These are phyloP conservation scores for Zhengitettix transpicula DNA, from an alignment of 2,888 invertebrate species.

Conservation along the genomic window DNA sequence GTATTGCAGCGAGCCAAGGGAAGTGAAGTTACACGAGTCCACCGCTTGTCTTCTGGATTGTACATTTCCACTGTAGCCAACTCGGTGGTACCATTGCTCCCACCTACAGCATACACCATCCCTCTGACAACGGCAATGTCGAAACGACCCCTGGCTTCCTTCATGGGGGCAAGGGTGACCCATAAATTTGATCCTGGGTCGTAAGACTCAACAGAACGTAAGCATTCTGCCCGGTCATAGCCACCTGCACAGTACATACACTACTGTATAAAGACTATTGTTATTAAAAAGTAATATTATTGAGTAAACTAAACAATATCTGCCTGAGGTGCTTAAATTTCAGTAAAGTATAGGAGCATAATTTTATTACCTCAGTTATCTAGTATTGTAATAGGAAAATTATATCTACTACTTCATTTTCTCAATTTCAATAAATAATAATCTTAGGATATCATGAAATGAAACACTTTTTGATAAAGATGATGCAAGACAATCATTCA, in stretches of 20 bases:
- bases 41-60: constrained; percentile 32
- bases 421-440: no score
- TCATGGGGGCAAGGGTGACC: constrained; percentile 51
- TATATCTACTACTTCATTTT: no score
- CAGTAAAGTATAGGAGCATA: no score
- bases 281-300: no score
- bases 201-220: constrained; percentile 59
- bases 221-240: constrained; percentile 71
- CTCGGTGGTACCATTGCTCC: constrained; percentile 69
- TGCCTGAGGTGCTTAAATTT: no score
- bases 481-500: no score
- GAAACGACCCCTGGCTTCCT: constrained; percentile 59
- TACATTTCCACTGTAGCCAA: constrained; percentile 52
- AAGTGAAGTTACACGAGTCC: constrained; percentile 35
- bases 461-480: not conserved
- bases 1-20: constrained; percentile 50
- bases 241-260: constrained; percentile 33
- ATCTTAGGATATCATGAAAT: not conserved
- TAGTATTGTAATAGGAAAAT: no score
- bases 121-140: constrained; percentile 51
- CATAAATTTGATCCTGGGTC: constrained; percentile 52
- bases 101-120: constrained; percentile 62
- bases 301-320: no score
- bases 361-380: no score
- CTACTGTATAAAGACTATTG: no score